A percentile compares a stretch with the other conserved stretches of the same genome.
These are phyloP conservation scores for Agonum fuliginosum DNA, from an alignment of 2,888 invertebrate species.

Conservation along the genomic window DNA sequence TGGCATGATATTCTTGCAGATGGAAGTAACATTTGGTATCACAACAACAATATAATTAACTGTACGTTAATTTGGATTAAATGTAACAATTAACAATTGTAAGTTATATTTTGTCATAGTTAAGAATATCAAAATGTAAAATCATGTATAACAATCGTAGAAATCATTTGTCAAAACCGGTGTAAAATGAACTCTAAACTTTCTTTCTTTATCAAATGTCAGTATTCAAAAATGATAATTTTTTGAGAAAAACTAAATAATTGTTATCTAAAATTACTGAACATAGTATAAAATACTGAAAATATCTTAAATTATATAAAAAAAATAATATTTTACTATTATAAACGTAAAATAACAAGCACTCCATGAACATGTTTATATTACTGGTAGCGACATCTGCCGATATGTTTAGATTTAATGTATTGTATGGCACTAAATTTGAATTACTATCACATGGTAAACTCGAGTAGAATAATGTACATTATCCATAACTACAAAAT, in stretches of 20 bases:
- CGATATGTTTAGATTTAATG: no score
- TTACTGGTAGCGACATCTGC: no score
- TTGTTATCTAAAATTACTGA: background rate
- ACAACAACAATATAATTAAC: background rate
- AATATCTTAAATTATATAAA: background rate
- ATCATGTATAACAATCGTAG: background rate
- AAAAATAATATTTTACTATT: background rate
- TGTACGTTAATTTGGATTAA: background rate
- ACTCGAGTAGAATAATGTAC: no score
- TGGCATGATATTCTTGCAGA: slow-evolving; percentile 45
- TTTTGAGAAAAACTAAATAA: background rate
- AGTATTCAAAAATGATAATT: background rate
- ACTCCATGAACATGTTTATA: no score
- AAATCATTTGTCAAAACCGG: background rate
- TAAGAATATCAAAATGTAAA: background rate
- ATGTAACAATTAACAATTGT: background rate
- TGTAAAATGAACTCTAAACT: slow-evolving; percentile 26
- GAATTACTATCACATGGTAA: no score
- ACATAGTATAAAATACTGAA: background rate
- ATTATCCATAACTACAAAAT: no score
- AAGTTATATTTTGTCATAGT: background rate
- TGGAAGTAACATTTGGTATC: slow-evolving; percentile 50
- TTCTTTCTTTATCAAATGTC: slow-evolving; percentile 36
- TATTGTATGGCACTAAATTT: no score
- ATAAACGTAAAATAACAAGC: no score